phyloP scores from a whole-genome alignment of 1,140 invertebrate species.

The Antheraea mylitta region DNA sequence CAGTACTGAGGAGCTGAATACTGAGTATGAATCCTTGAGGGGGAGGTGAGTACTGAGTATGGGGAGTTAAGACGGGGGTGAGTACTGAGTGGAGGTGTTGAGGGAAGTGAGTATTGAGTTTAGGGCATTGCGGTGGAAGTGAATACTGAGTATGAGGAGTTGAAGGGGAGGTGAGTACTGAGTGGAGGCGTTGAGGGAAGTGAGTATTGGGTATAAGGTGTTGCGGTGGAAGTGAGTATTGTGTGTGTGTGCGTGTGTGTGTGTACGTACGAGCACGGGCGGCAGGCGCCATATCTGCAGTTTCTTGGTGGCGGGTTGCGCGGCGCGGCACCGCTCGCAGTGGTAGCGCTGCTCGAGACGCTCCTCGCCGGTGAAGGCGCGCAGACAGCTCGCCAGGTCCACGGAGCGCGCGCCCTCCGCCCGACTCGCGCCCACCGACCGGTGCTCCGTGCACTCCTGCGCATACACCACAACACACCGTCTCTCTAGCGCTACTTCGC shows the following conservation, averaged over 20 bases:
- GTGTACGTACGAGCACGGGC: slow-evolving; percentile 86
- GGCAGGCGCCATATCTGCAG: slow-evolving; percentile 94
- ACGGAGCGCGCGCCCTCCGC: slow-evolving; percentile 88
- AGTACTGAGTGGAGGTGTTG: no score
- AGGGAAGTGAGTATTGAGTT: no score
- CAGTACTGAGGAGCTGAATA: no score
- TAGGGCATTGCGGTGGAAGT: no score
- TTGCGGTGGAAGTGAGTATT: no score
- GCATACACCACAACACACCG: no score
- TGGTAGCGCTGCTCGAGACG: slow-evolving; percentile 91
- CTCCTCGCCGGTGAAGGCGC: slow-evolving; percentile 92
- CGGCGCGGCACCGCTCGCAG: slow-evolving; percentile 89
- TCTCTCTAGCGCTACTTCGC: no score
- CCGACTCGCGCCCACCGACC: slow-evolving; percentile 84
- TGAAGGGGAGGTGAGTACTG: not conserved
- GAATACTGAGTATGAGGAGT: no score
- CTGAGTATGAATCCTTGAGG: no score
- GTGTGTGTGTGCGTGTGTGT: not conserved
- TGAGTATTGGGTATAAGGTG: no score
- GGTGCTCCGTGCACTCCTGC: slow-evolving; percentile 86
- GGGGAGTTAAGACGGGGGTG: no score
- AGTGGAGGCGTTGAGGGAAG: not conserved
- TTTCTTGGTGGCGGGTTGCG: slow-evolving; percentile 92
- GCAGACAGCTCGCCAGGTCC: slow-evolving; percentile 88
- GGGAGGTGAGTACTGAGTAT: no score